These are phyloP conservation scores for Corynorhinus townsendii DNA, from an alignment of 2,113 vertebrate species.

Conservation along the genomic window DNA sequence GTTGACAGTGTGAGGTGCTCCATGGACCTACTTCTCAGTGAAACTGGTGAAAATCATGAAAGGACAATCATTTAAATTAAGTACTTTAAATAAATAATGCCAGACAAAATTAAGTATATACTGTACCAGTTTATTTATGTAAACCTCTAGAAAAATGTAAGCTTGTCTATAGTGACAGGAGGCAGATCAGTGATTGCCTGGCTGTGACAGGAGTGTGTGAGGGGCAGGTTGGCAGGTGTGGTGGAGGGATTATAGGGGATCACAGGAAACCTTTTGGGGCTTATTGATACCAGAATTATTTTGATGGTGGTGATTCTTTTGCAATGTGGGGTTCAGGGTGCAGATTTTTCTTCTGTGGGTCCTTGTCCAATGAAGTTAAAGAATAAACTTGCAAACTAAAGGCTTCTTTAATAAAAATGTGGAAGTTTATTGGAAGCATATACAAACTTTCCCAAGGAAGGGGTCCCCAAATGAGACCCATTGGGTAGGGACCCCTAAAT, in stretches of 20 bases:
- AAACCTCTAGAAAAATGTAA: neutral
- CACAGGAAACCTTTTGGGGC: neutral
- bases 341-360: too few relatives aligned
- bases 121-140: neutral
- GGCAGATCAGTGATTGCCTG: neutral
- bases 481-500: too few relatives aligned
- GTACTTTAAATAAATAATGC: neutral
- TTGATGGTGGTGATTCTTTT: neutral
- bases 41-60: neutral
- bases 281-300: neutral
- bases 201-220: neutral
- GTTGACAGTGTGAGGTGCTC: neutral
- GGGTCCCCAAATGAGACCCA: too few relatives aligned
- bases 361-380: too few relatives aligned
- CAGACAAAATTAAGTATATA: neutral
- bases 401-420: too few relatives aligned
- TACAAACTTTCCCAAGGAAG: too few relatives aligned
- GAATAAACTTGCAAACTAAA: too few relatives aligned
- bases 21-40: neutral
- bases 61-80: neutral
- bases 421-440: too few relatives aligned
- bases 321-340: neutral
- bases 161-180: neutral
- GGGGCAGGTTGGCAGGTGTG: too few relatives aligned
- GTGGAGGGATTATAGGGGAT: neutral